A percentile compares a stretch with the other conserved stretches of the same genome.
phyloP scores from a whole-genome alignment of 2,113 vertebrate species.

The Lasiurus borealis region DNA sequence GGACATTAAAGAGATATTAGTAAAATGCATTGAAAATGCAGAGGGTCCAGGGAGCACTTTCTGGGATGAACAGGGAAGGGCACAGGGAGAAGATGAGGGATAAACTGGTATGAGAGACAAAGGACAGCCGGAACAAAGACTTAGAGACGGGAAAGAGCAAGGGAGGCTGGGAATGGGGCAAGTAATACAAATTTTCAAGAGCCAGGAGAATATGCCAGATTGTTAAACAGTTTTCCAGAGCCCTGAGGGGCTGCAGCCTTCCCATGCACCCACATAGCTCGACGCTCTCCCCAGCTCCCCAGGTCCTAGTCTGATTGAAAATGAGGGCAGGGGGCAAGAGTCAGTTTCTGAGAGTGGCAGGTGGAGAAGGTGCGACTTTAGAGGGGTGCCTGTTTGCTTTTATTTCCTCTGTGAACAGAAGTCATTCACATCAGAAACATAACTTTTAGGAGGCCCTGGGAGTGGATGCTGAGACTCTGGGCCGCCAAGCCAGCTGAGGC shows the following conservation, averaged over 20 bases:
- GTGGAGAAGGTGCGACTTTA: too few species aligned
- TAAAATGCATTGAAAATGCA: background rate
- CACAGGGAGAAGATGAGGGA: background rate
- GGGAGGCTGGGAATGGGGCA: background rate
- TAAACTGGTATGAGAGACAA: background rate
- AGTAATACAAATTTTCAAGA: background rate
- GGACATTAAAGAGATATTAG: background rate
- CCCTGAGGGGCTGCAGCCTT: background rate
- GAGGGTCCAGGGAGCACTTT: background rate
- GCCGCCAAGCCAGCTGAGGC: background rate
- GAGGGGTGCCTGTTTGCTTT: background rate
- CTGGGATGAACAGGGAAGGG: background rate
- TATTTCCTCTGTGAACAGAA: background rate
- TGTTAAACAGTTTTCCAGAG: background rate
- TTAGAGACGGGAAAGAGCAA: background rate
- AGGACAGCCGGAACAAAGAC: background rate
- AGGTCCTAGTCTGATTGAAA: background rate
- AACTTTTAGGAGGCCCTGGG: background rate
- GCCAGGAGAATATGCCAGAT: background rate
- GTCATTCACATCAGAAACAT: background rate
- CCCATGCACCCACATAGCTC: fast-evolving
- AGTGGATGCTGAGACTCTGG: background rate
- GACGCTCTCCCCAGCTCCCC: background rate
- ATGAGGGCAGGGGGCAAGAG: background rate
- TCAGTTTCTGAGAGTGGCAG: background rate